Percentiles rank a stretch among this genome's conserved stretches.
These are phyloP conservation scores for Pterocles orientalis DNA, from an alignment of 2,113 vertebrate genomes.

Conservation along the genomic window DNA sequence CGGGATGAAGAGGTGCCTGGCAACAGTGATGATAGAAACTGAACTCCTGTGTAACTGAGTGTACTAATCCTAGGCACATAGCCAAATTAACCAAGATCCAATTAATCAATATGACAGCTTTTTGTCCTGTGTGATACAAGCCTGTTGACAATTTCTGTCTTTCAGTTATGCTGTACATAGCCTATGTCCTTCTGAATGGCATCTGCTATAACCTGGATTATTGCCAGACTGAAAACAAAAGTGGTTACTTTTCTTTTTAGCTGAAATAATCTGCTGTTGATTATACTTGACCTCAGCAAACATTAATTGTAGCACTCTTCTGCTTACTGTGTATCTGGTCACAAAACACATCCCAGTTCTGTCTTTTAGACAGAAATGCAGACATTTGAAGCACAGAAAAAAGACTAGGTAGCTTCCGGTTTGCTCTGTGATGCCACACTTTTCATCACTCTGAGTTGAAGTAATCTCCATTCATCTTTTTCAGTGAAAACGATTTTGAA, in stretches of 20 bases:
- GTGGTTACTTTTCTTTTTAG: background rate
- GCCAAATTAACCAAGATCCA: background rate
- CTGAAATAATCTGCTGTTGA: conserved; percentile 6
- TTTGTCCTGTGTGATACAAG: background rate
- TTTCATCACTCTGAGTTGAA: background rate
- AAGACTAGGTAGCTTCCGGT: background rate
- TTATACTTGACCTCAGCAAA: background rate
- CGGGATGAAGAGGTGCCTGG: background rate
- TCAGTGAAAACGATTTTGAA: background rate
- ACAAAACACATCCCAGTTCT: background rate
- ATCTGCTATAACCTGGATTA: conserved; percentile 25
- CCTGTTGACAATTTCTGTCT: background rate
- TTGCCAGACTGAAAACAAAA: conserved; percentile 12
- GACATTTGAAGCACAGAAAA: background rate
- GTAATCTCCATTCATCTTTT: background rate
- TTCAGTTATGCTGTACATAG: background rate
- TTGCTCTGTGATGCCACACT: background rate
- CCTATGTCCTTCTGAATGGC: background rate
- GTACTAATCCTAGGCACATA: background rate
- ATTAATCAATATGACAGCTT: conserved; percentile 1
- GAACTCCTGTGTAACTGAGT: background rate
- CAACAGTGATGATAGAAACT: background rate
- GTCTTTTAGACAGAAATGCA: background rate
- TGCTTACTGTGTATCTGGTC: background rate
- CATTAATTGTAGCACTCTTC: background rate